Evolutionary conservation across 2,888 invertebrate species (phyloP).

Genomic region (Catocala fraxini): DNA sequence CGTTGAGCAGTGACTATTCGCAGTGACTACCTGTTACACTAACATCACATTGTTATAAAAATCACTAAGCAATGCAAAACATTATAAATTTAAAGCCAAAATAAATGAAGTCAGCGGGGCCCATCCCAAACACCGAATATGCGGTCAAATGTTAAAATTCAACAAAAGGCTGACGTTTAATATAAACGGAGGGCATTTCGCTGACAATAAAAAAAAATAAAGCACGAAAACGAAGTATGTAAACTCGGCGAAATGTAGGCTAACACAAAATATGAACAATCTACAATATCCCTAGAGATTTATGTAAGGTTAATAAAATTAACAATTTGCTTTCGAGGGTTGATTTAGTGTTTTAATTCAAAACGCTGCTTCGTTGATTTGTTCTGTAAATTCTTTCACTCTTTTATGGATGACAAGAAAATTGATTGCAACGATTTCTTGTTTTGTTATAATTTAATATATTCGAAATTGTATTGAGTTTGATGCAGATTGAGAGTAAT

Average conservation of each 20-base stretch:
- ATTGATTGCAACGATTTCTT: constrained; percentile 40
- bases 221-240: constrained; percentile 29
- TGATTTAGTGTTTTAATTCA: constrained; percentile 52
- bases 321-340: constrained; percentile 44
- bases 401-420: constrained; percentile 33
- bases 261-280: constrained; percentile 49
- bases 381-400: constrained; percentile 32
- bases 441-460: constrained; percentile 15
- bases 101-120: constrained; percentile 14
- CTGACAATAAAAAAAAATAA: constrained; percentile 34
- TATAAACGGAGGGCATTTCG: constrained; percentile 30
- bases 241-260: constrained; percentile 30
- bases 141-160: constrained; percentile 20
- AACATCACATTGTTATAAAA: not conserved
- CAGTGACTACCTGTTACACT: too few relatives aligned
- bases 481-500: constrained; percentile 26
- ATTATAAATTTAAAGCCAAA: not conserved
- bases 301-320: constrained; percentile 51
- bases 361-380: constrained; percentile 39
- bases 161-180: constrained; percentile 21
- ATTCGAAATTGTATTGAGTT: constrained; percentile 5
- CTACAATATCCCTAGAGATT: constrained; percentile 44
- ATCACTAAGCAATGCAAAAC: not conserved
- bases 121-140: constrained; percentile 16
- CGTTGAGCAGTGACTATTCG: too few relatives aligned